Evolutionary conservation across 2,888 invertebrate species (phyloP).

Genomic region (Drosophila meridionalis): DNA sequence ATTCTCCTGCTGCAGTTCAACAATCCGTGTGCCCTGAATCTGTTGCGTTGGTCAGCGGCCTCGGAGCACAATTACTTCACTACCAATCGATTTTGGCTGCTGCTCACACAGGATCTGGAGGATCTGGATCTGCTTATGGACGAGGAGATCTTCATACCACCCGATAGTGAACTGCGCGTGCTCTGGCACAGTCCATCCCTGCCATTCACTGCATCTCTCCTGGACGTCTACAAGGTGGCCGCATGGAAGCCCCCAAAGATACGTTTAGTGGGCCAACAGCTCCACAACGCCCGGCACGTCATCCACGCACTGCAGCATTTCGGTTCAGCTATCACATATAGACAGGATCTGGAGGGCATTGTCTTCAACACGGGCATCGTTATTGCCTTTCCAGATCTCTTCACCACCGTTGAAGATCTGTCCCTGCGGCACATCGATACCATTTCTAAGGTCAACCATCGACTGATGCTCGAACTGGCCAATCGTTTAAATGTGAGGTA

Average conservation of each 20-base stretch:
- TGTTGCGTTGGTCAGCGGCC: slow-evolving; percentile 78
- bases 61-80: slow-evolving; percentile 81
- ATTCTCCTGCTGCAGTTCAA: slow-evolving; percentile 75
- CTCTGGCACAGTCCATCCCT: slow-evolving; percentile 41
- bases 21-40: slow-evolving; percentile 69
- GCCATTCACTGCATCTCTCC: slow-evolving; percentile 55
- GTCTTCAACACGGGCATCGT: slow-evolving; percentile 82
- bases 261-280: slow-evolving; percentile 48
- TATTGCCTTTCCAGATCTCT: slow-evolving; percentile 84
- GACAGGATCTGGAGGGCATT: slow-evolving; percentile 82
- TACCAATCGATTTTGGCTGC: slow-evolving; percentile 82
- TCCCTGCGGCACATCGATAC: slow-evolving; percentile 84
- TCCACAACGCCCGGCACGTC: slow-evolving; percentile 55
- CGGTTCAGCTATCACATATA: slow-evolving; percentile 78
- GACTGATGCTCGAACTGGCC: slow-evolving; percentile 81
- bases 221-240: slow-evolving; percentile 82
- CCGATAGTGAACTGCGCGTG: slow-evolving; percentile 79
- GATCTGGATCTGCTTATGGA: slow-evolving; percentile 65
- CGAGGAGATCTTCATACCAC: slow-evolving; percentile 79
- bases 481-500: slow-evolving; percentile 85
- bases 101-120: slow-evolving; percentile 54
- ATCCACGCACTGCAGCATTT: slow-evolving; percentile 60
- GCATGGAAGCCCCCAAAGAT: slow-evolving; percentile 67
- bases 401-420: slow-evolving; percentile 83
- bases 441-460: slow-evolving; percentile 85